These are phyloP conservation scores for Micromys minutus DNA, from an alignment of 2,113 vertebrate genomes.

Conservation along the genomic window DNA sequence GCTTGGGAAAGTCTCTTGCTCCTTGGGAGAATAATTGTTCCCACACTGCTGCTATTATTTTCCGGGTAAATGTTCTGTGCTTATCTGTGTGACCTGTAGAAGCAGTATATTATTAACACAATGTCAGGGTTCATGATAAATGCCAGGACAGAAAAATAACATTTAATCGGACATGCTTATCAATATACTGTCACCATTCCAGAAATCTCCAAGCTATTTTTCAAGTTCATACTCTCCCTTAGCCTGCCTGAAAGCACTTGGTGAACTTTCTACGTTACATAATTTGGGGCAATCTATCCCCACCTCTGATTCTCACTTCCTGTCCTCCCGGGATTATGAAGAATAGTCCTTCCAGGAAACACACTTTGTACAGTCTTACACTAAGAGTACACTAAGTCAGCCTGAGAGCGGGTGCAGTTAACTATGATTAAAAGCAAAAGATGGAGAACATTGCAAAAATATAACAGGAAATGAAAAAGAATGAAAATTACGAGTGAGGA, in stretches of 20 bases:
- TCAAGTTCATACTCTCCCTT: constrained; percentile 28
- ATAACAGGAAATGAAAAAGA: constrained; percentile 67
- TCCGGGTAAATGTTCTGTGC: constrained; percentile 66
- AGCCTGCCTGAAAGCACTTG: neutral
- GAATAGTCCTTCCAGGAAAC: constrained; percentile 73
- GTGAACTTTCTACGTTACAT: constrained; percentile 56
- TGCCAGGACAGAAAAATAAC: constrained; percentile 60
- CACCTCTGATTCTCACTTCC: constrained; percentile 58
- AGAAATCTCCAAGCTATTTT: constrained; percentile 62
- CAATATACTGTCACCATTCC: constrained; percentile 45
- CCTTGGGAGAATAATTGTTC: constrained; percentile 38
- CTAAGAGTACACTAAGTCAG: constrained; percentile 44
- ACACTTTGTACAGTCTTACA: constrained; percentile 48
- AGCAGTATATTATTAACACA: constrained; percentile 36
- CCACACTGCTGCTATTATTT: constrained; percentile 40
- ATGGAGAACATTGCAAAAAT: constrained; percentile 49
- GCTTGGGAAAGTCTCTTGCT: neutral
- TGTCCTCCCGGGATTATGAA: constrained; percentile 56
- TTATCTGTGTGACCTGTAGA: constrained; percentile 65
- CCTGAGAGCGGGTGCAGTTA: constrained; percentile 30
- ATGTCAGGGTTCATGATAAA: constrained; percentile 66
- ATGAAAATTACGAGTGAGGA: constrained; percentile 55
- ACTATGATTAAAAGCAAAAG: constrained; percentile 62
- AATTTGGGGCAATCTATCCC: constrained; percentile 23
- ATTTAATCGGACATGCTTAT: constrained; percentile 62